Evolutionary conservation across 2,113 vertebrate genomes (phyloP).

Genomic region (Seriola dumerili): DNA sequence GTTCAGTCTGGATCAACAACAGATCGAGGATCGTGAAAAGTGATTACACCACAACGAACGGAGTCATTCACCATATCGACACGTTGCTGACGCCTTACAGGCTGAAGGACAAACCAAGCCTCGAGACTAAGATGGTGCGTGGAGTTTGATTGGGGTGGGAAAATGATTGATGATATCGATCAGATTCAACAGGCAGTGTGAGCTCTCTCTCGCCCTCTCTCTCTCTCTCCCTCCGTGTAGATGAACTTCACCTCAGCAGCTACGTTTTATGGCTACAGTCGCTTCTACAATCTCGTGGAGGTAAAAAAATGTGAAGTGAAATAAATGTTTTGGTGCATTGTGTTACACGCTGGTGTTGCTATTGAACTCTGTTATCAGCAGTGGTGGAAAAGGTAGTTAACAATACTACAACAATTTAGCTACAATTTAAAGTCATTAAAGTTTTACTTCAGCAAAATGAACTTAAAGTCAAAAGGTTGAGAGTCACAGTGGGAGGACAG

Average conservation of each 20-base stretch:
- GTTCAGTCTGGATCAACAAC: conserved; percentile 90
- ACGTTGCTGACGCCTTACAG: conserved; percentile 84
- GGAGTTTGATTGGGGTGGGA: neutral
- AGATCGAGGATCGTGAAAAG: conserved; percentile 85
- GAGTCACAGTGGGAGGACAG: too few relatives aligned
- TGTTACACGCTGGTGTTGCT: too few relatives aligned
- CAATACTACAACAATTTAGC: too few relatives aligned
- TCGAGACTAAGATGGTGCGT: conserved; percentile 7
- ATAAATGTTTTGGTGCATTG: too few relatives aligned
- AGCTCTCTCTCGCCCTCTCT: neutral
- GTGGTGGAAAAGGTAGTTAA: too few relatives aligned
- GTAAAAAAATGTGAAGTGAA: conserved; percentile 77
- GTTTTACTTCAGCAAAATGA: too few relatives aligned
- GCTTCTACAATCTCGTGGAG: conserved; percentile 89
- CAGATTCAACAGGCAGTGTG: neutral
- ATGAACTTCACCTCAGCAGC: conserved; percentile 86
- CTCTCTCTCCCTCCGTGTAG: conserved; percentile 71
- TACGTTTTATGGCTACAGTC: conserved; percentile 88
- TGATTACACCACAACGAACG: conserved; percentile 85
- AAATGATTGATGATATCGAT: neutral
- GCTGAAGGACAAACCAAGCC: conserved; percentile 59
- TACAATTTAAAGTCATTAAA: too few relatives aligned
- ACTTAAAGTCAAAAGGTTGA: too few relatives aligned
- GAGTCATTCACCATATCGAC: conserved; percentile 92
- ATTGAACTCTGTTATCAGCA: too few relatives aligned